These are phyloP conservation scores for Caenorhabditis angaria DNA, from an alignment of 2,888 invertebrate genomes.

Conservation along the genomic window DNA sequence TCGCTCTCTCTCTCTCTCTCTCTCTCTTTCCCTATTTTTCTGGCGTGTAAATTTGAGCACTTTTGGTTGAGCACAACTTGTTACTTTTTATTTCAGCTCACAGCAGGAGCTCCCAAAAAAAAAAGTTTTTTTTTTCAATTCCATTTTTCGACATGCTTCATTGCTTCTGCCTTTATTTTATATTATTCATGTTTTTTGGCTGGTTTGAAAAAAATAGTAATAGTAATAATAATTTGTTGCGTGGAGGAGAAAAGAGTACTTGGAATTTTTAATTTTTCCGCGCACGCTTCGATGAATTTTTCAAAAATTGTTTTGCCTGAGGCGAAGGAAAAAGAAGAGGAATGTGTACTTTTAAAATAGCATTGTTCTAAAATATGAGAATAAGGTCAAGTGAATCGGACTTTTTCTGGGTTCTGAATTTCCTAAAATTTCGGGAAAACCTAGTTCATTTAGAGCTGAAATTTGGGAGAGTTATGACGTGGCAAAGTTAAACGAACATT, in stretches of 20 bases:
- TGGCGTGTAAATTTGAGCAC: background rate
- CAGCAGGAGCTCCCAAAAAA: conserved; percentile 1
- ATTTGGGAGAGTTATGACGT: too few species aligned
- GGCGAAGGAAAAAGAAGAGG: too few species aligned
- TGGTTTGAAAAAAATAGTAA: background rate
- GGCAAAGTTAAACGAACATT: too few species aligned
- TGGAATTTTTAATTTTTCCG: conserved; percentile 2
- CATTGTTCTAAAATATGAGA: too few species aligned
- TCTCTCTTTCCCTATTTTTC: background rate
- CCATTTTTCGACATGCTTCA: background rate
- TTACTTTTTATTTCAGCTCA: background rate
- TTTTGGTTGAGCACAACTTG: background rate
- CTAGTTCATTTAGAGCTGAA: too few species aligned
- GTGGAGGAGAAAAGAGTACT: background rate
- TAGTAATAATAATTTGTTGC: conserved; percentile 1
- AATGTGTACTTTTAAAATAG: background rate
- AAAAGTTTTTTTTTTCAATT: background rate
- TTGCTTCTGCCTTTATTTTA: background rate
- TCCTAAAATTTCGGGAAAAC: too few species aligned
- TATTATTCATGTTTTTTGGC: background rate
- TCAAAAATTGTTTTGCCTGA: background rate
- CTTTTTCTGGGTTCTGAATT: too few species aligned
- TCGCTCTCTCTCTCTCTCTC: too few species aligned
- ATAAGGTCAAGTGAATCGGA: too few species aligned
- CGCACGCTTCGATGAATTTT: conserved; percentile 2